Percentiles rank a stretch among this genome's conserved stretches.
These are phyloP conservation scores for Hoplodrina ambigua DNA, from an alignment of 2,888 invertebrate species.

Conservation along the genomic window DNA sequence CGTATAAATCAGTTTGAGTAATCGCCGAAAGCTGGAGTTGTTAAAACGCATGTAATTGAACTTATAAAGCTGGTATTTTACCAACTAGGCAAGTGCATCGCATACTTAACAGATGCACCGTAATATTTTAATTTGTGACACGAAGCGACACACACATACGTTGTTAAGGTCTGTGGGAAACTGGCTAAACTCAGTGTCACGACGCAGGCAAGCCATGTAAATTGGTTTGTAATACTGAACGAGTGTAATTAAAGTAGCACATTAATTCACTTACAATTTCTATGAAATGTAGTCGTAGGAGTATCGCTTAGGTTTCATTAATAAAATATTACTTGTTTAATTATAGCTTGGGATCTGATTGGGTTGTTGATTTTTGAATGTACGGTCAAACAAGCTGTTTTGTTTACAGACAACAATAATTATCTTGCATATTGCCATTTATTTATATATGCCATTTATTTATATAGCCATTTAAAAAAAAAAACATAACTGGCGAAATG, in stretches of 20 bases:
- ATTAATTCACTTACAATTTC: conserved; percentile 66
- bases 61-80: conserved; percentile 60
- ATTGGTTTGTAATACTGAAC: conserved; percentile 58
- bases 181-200: conserved; percentile 68
- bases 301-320: conserved; percentile 11
- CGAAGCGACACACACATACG: conserved; percentile 66
- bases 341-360: neutral
- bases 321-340: conserved; percentile 15
- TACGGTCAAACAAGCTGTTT: neutral
- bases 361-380: conserved; percentile 11
- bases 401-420: too few species aligned
- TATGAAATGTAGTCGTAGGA: conserved; percentile 55
- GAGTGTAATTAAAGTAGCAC: conserved; percentile 56
- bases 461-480: too few species aligned
- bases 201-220: conserved; percentile 67
- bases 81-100: conserved; percentile 71
- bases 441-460: too few species aligned
- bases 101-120: conserved; percentile 81
- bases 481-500: too few species aligned
- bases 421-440: too few species aligned
- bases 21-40: conserved; percentile 74
- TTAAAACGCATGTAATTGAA: conserved; percentile 63
- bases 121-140: conserved; percentile 84
- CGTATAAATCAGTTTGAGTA: conserved; percentile 80
- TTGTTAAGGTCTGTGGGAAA: conserved; percentile 69